Percentiles rank a stretch among this genome's conserved stretches.
These are phyloP conservation scores for Eueremaeus valkanovi DNA, from an alignment of 2,888 invertebrate species.

Conservation along the genomic window DNA sequence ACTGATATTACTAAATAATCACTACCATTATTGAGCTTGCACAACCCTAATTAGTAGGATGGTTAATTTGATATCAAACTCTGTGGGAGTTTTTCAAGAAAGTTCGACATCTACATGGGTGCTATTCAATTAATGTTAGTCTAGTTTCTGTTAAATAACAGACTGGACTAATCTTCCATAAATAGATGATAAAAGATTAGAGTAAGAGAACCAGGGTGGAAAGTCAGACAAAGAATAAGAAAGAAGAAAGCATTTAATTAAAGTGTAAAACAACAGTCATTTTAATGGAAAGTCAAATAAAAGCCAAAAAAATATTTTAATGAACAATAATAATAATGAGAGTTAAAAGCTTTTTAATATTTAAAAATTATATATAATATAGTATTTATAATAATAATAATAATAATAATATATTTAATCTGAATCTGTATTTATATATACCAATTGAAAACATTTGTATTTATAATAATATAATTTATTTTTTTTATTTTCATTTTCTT, in stretches of 20 bases:
- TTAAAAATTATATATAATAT: constrained; percentile 12
- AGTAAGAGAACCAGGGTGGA: no score
- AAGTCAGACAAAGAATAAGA: not conserved
- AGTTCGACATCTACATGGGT: no score
- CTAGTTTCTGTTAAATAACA: no score
- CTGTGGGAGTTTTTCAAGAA: no score
- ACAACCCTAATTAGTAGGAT: no score
- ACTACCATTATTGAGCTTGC: no score
- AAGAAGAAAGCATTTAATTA: not conserved
- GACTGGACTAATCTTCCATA: no score
- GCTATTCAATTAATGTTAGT: no score
- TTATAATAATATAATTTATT: not conserved
- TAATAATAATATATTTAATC: constrained; percentile 2
- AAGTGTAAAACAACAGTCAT: not conserved
- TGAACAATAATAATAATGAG: constrained; percentile 5
- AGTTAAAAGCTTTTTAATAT: constrained; percentile 11
- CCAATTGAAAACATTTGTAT: not conserved
- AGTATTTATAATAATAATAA: constrained; percentile 5
- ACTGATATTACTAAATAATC: no score
- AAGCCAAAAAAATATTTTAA: constrained; percentile 4
- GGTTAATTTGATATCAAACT: no score
- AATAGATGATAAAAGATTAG: no score
- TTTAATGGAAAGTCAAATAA: not conserved
- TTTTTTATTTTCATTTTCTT: not conserved
- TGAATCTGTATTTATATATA: constrained; percentile 18